A percentile compares a stretch with the other conserved stretches of the same genome.
These are phyloP conservation scores for Zoroaster sp. DNA, from an alignment of 53 echinoderm and acorn worm genomes.

Conservation along the genomic window DNA sequence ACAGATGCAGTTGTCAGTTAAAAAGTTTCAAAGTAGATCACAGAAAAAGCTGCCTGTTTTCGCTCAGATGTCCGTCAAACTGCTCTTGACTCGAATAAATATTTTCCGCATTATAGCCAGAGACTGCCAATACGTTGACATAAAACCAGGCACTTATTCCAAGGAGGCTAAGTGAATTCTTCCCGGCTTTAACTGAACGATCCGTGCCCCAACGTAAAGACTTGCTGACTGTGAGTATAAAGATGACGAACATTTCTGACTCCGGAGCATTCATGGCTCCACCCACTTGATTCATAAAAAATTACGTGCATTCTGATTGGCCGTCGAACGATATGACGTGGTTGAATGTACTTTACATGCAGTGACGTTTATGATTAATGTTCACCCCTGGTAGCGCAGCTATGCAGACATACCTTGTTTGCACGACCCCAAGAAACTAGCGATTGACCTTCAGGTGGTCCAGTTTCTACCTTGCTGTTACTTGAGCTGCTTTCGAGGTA, in stretches of 20 bases:
- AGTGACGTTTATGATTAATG: not conserved
- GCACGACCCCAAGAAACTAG: no score
- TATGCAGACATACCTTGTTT: not conserved
- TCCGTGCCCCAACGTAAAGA: not conserved
- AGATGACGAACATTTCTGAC: not conserved
- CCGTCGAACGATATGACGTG: not conserved
- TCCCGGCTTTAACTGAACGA: not conserved
- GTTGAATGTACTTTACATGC: not conserved
- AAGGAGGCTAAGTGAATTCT: not conserved
- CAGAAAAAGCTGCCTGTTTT: not conserved
- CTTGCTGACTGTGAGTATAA: not conserved
- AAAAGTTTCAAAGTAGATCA: not conserved
- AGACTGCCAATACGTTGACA: not conserved
- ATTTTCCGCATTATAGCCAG: not conserved
- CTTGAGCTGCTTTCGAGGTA: no score
- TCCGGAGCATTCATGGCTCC: not conserved
- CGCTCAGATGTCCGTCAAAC: not conserved
- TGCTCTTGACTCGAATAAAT: no score
- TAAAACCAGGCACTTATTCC: not conserved
- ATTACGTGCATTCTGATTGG: not conserved
- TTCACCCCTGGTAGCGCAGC: not conserved
- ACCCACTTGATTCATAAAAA: constrained; percentile 27
- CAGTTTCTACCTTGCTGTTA: no score
- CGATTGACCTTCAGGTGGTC: no score
- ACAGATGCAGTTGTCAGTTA: not conserved